phyloP scores from a whole-genome alignment of 2,888 invertebrate genomes.

The Tortricodes alternella region DNA sequence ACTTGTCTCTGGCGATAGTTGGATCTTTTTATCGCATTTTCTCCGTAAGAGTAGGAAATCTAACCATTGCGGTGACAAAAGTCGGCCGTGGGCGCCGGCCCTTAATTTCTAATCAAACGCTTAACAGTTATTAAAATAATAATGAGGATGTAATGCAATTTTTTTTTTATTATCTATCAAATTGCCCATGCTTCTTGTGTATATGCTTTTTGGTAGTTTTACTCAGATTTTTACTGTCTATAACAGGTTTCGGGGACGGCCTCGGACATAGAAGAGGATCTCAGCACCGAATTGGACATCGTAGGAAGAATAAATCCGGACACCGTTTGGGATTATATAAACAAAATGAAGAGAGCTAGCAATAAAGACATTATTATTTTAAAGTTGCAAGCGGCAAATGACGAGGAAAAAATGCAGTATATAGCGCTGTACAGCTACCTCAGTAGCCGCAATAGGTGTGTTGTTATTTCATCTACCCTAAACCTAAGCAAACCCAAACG shows the following conservation, averaged over 20 bases:
- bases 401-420: constrained; percentile 93
- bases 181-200: neutral
- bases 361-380: constrained; percentile 94
- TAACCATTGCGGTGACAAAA: too few relatives aligned
- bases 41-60: too few relatives aligned
- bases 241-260: constrained; percentile 85
- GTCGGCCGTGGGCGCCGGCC: too few relatives aligned
- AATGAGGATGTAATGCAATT: too few relatives aligned
- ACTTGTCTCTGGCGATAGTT: too few relatives aligned
- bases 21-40: too few relatives aligned
- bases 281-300: constrained; percentile 91
- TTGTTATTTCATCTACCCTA: constrained; percentile 34
- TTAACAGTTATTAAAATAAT: too few relatives aligned
- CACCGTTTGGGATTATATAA: constrained; percentile 96
- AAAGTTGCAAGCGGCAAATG: constrained; percentile 89
- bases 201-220: neutral
- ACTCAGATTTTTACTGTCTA: constrained; percentile 10
- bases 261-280: constrained; percentile 86
- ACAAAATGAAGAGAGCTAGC: constrained; percentile 93
- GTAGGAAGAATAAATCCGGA: constrained; percentile 96
- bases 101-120: too few relatives aligned
- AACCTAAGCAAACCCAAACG: neutral
- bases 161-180: neutral
- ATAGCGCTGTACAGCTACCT: constrained; percentile 94
- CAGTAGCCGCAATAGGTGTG: constrained; percentile 87